Base-by-base conservation (phyloP, 2,113 vertebrate species). In the Macquaria ambigua region DNA sequence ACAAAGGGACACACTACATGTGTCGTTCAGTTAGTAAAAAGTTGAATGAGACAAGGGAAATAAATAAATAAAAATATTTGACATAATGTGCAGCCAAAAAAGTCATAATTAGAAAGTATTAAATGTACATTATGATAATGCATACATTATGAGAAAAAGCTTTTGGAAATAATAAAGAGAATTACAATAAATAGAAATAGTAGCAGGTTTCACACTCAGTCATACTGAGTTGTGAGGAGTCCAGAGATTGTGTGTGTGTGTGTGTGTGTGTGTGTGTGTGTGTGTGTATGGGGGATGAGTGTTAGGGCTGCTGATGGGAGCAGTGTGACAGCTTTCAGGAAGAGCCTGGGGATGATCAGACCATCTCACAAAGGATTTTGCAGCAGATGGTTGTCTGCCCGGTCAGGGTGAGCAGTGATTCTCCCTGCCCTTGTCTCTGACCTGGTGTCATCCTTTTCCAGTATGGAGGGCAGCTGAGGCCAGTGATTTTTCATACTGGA, bases 331-430 rank as follows among this genome's bases (percentile, higher is more conserved):
- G 78, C 69, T 62, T 64, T 82, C 43, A 53, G 58, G 46, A 75
- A 41, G 66, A 58, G 67, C 53, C 76, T 50, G 62, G 53, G 74
- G 82, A 81, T 67, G 58, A 82, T 72, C 15, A 11, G 68, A 87
- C 31, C 69, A 61, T 74, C 75, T 86, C 90, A 62, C 31, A 28
- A 48, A 72, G 86, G 64, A 89, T 85, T 92, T 90, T 71, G 77
- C 77, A 77, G 90, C 93, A 93, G 93, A 93, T 91, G 89, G 87
- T 92, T 86, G 78, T 86, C 78, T 90, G 83, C 74, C 56, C 50
- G 76, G 79, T 72, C 18, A 20, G 64, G 81, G 34, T 75, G 81
- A 77, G 46, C 55, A 6, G 46, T 56, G 18, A 71, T 84, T 74
- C 74, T 58, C n/a, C 41, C 86, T 74, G 78, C 82, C 84, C 88